Conservation (phyloP, 2,113 vertebrate species). For the Burhinus oedicnemus region DNA sequence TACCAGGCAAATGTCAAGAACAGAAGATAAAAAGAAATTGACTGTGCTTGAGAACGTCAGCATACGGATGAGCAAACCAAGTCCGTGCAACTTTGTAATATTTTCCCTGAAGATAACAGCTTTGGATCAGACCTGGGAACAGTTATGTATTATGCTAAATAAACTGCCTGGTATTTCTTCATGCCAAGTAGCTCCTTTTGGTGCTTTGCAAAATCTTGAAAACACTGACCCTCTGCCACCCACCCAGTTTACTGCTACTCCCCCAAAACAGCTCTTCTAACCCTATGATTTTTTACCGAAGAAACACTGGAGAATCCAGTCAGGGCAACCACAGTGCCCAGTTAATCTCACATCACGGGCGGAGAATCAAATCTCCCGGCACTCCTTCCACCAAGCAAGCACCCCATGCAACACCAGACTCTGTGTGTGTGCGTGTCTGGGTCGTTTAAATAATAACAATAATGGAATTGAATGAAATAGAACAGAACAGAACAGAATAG, state of each 20-base stretch:
- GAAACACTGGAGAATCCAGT: background rate
- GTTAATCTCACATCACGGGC: slow-evolving; percentile 44
- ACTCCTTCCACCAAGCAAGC: background rate
- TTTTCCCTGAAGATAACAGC: background rate
- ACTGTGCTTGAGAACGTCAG: background rate
- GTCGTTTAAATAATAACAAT: background rate
- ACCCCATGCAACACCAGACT: slow-evolving; percentile 15
- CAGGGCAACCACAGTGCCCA: slow-evolving; percentile 46
- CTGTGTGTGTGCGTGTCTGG: background rate
- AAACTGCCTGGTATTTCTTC: background rate
- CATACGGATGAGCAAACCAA: background rate
- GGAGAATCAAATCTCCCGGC: slow-evolving; percentile 51
- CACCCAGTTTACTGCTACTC: background rate
- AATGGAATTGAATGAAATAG: background rate
- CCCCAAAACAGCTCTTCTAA: background rate
- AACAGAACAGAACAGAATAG: background rate
- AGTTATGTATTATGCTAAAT: background rate
- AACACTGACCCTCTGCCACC: background rate
- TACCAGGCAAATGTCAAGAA: background rate
- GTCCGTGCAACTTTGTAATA: background rate
- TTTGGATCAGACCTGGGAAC: background rate
- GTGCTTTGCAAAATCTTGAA: background rate
- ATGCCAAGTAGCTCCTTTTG: background rate
- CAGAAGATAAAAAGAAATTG: background rate
- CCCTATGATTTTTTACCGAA: background rate